Conservation (phyloP, 2,797 vertebrate species). For the Schizothorax lantsangensis region DNA sequence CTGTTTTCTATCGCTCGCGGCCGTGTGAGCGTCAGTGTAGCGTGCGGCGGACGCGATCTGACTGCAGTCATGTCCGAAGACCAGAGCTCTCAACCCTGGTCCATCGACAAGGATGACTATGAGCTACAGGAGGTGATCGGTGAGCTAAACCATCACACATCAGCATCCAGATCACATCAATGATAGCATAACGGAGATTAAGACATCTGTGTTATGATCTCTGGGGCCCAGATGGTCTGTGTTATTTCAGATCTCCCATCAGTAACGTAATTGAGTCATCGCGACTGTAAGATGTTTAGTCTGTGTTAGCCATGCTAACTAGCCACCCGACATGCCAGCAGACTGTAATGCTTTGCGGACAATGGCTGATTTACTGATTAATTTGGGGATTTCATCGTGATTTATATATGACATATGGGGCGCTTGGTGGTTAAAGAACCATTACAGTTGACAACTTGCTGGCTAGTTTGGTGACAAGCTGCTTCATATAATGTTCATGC, state of each 20-base stretch:
- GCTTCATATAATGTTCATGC: neutral
- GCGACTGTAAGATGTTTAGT: conserved; percentile 14
- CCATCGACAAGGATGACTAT: conserved; percentile 94
- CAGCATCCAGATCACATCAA: neutral
- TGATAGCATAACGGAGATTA: neutral
- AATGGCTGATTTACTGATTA: neutral
- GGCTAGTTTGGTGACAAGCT: neutral
- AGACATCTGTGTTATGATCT: neutral
- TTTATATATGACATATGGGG: neutral
- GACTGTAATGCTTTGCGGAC: neutral
- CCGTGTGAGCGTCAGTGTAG: conserved; percentile 49
- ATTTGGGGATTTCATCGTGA: neutral
- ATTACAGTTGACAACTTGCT: neutral
- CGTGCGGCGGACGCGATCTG: conserved; percentile 38
- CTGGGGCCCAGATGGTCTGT: neutral
- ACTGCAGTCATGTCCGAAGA: conserved; percentile 85
- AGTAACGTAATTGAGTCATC: neutral
- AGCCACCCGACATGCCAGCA: conserved; percentile 28
- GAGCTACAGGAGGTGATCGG: conserved; percentile 97
- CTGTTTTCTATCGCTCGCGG: conserved; percentile 47
- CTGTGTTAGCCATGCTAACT: conserved; percentile 35
- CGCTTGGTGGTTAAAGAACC: neutral
- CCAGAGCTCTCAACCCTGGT: conserved; percentile 88
- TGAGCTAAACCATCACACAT: conserved; percentile 74
- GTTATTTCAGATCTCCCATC: conserved; percentile 20